phyloP scores from a whole-genome alignment of 2,113 vertebrate genomes.

The Cairina moschata region DNA sequence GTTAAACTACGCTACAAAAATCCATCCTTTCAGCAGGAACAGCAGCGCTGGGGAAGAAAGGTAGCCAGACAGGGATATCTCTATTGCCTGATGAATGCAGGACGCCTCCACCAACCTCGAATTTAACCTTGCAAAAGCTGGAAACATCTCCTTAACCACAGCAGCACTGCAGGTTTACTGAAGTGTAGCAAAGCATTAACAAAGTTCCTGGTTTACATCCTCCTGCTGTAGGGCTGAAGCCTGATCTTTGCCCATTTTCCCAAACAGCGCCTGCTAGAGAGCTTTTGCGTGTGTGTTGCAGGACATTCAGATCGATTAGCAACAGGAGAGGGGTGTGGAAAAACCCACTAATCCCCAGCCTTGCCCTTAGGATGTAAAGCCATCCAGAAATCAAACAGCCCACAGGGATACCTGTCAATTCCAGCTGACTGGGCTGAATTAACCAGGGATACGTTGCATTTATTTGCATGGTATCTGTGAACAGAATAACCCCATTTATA shows the following conservation, averaged over 20 bases:
- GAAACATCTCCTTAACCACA: background rate
- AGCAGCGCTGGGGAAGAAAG: background rate
- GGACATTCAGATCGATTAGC: background rate
- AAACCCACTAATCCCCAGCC: background rate
- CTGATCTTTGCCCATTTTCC: background rate
- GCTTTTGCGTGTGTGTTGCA: background rate
- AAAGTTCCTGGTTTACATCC: background rate
- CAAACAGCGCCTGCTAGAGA: background rate
- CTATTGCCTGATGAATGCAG: background rate
- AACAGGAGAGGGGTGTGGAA: background rate
- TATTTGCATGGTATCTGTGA: background rate
- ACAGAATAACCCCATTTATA: background rate
- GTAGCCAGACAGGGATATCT: background rate
- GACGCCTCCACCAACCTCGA: background rate
- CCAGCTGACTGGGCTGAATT: background rate
- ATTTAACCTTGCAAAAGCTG: background rate
- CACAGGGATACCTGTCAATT: background rate
- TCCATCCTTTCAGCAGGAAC: background rate
- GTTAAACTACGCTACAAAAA: background rate
- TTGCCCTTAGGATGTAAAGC: background rate
- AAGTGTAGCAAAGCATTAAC: background rate
- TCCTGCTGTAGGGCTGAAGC: background rate
- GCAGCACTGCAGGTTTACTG: background rate
- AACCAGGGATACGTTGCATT: background rate
- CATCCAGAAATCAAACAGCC: background rate